These are phyloP conservation scores for Rotaria sp. DNA, from an alignment of 2,888 invertebrate genomes.

Conservation along the genomic window DNA sequence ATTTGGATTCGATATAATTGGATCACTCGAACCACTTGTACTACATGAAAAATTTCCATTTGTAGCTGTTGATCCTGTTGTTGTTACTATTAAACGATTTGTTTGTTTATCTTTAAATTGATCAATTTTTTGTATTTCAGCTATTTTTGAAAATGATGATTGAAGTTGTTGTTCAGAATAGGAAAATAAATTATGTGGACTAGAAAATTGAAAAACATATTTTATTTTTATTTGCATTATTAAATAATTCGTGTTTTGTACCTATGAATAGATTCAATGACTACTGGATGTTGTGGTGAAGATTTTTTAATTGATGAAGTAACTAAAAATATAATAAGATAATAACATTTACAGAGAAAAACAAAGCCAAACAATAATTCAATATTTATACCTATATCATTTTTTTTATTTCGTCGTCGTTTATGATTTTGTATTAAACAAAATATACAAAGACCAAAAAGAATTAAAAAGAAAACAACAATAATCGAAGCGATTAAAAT, in stretches of 20 bases:
- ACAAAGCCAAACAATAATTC: background rate
- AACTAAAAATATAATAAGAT: no score
- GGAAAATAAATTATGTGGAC: background rate
- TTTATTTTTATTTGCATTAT: background rate
- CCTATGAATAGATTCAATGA: background rate
- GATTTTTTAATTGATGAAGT: background rate
- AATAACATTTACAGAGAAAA: background rate
- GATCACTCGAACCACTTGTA: background rate
- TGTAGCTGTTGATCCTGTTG: background rate
- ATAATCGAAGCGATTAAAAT: background rate
- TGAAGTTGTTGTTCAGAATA: slow-evolving; percentile 6
- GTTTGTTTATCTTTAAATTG: background rate
- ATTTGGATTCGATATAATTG: background rate
- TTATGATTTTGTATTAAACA: background rate
- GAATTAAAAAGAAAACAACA: background rate
- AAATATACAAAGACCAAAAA: slow-evolving; percentile 2
- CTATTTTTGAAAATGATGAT: background rate
- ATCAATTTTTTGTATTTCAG: slow-evolving; percentile 20
- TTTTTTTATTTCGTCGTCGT: background rate
- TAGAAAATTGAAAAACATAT: background rate
- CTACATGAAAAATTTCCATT: no score
- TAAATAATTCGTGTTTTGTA: background rate
- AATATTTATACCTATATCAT: background rate
- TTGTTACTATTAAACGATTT: background rate
- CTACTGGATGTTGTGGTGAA: background rate